These are phyloP conservation scores for Eremophila alpestris DNA, from an alignment of 2,797 vertebrate species.

Conservation along the genomic window DNA sequence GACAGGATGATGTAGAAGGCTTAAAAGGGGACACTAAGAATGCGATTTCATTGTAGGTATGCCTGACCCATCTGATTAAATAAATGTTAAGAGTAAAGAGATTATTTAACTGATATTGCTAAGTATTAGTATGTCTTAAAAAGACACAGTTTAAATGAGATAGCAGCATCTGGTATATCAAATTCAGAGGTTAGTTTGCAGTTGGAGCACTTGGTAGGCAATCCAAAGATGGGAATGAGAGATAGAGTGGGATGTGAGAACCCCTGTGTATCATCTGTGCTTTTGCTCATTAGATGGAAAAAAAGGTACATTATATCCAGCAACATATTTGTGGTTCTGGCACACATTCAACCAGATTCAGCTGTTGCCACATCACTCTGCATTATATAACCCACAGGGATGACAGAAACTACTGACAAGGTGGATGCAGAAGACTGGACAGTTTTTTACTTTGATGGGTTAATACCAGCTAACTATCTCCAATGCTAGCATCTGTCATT, in stretches of 20 bases:
- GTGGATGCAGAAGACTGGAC: not conserved
- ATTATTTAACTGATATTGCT: not conserved
- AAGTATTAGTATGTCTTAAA: not conserved
- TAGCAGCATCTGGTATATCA: not conserved
- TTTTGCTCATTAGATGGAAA: slow-evolving; percentile 21
- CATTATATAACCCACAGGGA: not conserved
- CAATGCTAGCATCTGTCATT: not conserved
- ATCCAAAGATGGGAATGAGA: slow-evolving; percentile 5
- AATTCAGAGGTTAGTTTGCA: slow-evolving; percentile 29
- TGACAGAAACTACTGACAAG: not conserved
- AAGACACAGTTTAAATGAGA: not conserved
- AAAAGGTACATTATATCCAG: slow-evolving; percentile 17
- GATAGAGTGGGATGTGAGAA: slow-evolving; percentile 19
- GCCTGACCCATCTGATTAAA: not conserved
- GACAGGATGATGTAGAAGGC: not conserved
- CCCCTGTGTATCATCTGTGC: not conserved
- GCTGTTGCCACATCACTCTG: not conserved
- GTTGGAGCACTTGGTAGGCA: not conserved
- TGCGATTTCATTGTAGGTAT: not conserved
- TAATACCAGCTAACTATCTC: not conserved
- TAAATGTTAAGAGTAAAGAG: not conserved
- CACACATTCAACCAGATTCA: not conserved
- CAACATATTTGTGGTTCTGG: slow-evolving; percentile 20
- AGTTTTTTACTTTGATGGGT: not conserved
- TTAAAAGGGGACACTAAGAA: not conserved